Evolutionary conservation across 2,888 invertebrate species (phyloP), one percentile per base, ranked within the genome.

Genomic region (Pammene aurita): DNA sequence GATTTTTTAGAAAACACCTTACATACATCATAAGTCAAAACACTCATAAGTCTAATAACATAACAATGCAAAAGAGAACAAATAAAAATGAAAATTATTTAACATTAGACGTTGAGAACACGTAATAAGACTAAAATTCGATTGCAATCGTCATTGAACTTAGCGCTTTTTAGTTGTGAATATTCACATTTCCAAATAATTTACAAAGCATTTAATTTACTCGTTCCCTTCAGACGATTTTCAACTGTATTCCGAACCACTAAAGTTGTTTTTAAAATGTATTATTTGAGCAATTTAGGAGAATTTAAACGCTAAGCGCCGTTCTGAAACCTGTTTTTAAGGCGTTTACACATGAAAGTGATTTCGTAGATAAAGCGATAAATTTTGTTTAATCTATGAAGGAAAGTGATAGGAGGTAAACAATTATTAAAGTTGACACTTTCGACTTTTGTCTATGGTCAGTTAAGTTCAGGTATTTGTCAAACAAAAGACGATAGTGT

Each of bases 371-470:
- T 69, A 64, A 52, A 48, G 65, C 46, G 65, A 64, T 68, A 69
- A 60, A 55, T 52, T 54, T 60, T 69, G 69, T 65, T 69, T 69
- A 64, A 69, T 69, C 60, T 69, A 41, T 69, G 65, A 48, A 44
- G 34, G 63, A 64, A 55, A 64, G 52, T 64, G 64, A 64, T 52
- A 52, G 68, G 62, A 42, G 26, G 48, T 7, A 50, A 50, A 50
- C 50, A 66, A 60, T 67, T 64, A 54, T 54, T 69, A 60, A 38
- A n/a, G 26, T 60, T 69, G 64, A 69, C 69, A 69, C 69, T 69
- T 69, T 69, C 69, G 54, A 16, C 64, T 67, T 48, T 69, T 69
- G 69, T 60, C 64, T 55, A 35, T 60, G 69, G 69, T 65, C 69
- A 69, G 65, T 69, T 18, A 13, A 14, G 50, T 18, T 41, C 35